Conservation (phyloP, 2,888 invertebrate species). For the Lasioglossum zephyrum region DNA sequence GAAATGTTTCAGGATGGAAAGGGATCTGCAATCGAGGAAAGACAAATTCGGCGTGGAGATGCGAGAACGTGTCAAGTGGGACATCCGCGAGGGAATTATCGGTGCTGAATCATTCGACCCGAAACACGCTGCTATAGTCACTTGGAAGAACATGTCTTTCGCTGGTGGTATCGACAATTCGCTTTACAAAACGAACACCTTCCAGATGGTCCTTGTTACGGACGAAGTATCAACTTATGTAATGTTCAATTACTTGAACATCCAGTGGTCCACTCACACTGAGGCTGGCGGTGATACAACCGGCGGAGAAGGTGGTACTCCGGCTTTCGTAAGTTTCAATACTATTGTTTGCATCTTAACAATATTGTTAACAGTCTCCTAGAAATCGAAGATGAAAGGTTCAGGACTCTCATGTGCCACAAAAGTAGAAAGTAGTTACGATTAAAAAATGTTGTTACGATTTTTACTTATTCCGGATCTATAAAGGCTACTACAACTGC, state of each 20-base stretch:
- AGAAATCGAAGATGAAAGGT: not conserved
- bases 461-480: no score
- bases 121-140: conserved; percentile 94
- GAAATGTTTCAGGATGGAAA: conserved; percentile 86
- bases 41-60: conserved; percentile 95
- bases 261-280: conserved; percentile 96
- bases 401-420: not conserved
- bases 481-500: no score
- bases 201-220: conserved; percentile 96
- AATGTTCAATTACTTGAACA: conserved; percentile 96
- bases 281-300: conserved; percentile 96
- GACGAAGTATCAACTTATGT: conserved; percentile 97
- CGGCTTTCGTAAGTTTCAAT: conserved; percentile 91
- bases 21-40: conserved; percentile 89
- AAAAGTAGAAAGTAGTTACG: not conserved
- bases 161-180: conserved; percentile 94
- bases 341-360: not conserved
- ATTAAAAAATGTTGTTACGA: no score
- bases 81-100: conserved; percentile 94
- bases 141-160: conserved; percentile 98
- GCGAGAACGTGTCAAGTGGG: conserved; percentile 94
- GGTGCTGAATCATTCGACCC: conserved; percentile 96
- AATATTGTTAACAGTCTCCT: not conserved
- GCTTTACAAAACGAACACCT: conserved; percentile 95
- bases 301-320: conserved; percentile 93